phyloP scores from a whole-genome alignment of 2,113 vertebrate species.

The Andinoacara biseriatus region DNA sequence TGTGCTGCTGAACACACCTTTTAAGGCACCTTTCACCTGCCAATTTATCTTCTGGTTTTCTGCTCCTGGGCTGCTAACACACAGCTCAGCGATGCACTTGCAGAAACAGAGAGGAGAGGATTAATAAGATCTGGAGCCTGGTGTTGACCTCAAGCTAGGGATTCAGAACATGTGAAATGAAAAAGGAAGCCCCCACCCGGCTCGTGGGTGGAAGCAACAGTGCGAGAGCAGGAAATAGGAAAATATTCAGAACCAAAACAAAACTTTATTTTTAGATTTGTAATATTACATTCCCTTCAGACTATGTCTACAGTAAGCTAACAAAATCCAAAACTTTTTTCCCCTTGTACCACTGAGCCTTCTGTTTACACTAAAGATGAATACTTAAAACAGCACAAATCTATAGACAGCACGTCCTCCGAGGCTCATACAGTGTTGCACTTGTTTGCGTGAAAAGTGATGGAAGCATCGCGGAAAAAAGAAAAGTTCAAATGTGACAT shows the following conservation, averaged over 20 bases:
- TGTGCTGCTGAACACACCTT: not conserved
- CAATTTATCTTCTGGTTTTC: conserved; percentile 20
- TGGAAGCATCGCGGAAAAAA: not conserved
- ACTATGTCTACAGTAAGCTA: not conserved
- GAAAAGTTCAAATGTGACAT: not conserved
- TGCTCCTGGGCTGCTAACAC: conserved; percentile 5
- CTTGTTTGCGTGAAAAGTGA: not conserved
- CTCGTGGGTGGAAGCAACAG: not conserved
- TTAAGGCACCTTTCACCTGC: conserved; percentile 11
- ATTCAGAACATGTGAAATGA: conserved; percentile 34
- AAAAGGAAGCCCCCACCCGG: not conserved
- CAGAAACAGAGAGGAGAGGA: conserved; percentile 14
- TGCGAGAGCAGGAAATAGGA: not conserved
- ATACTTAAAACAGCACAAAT: not conserved
- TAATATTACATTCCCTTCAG: not conserved
- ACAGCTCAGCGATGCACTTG: not conserved
- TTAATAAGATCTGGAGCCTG: conserved; percentile 14
- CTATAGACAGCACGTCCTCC: not conserved
- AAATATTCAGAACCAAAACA: not conserved
- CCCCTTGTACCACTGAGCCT: not conserved
- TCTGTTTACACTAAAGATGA: not conserved
- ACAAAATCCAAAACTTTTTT: not conserved
- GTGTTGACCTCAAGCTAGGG: conserved; percentile 15
- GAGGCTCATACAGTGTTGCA: not conserved
- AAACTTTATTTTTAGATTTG: not conserved